Evolutionary conservation across 2,113 vertebrate species (phyloP).

Genomic region (Lethenteron camtschaticum): DNA sequence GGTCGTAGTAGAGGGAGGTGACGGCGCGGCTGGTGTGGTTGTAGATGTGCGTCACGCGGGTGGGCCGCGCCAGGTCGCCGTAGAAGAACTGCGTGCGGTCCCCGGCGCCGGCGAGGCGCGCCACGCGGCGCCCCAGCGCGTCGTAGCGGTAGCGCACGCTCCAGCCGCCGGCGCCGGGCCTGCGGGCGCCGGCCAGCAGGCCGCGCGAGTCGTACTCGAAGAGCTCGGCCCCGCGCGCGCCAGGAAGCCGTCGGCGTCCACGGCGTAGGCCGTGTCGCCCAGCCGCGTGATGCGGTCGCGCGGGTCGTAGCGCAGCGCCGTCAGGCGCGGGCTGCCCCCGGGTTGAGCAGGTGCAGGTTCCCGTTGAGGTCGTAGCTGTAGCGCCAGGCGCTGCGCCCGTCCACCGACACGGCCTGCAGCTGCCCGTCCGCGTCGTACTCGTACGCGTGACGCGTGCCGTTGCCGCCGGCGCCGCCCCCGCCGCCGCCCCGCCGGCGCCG

Average conservation of each 20-base stretch:
- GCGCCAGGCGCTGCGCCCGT: slow-evolving; percentile 86
- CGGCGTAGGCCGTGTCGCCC: slow-evolving; percentile 72
- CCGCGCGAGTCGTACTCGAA: slow-evolving; percentile 88
- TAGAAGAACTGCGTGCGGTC: slow-evolving; percentile 90
- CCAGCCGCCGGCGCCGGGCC: slow-evolving; percentile 27
- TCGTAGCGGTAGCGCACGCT: slow-evolving; percentile 69
- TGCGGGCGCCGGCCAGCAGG: slow-evolving; percentile 46
- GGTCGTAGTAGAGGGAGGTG: slow-evolving; percentile 94
- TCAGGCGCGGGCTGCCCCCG: slow-evolving; percentile 70
- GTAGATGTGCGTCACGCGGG: slow-evolving; percentile 80
- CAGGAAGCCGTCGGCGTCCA: slow-evolving; percentile 87
- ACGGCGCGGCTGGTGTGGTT: slow-evolving; percentile 79
- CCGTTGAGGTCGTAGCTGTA: slow-evolving; percentile 96
- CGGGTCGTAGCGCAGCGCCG: slow-evolving; percentile 76
- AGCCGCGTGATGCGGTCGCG: slow-evolving; percentile 81
- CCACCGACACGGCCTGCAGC: slow-evolving; percentile 71
- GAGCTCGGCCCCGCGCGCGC: slow-evolving; percentile 54
- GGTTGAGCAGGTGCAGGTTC: slow-evolving; percentile 88
- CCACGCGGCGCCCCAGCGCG: slow-evolving; percentile 69
- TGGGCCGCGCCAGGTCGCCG: slow-evolving; percentile 71
- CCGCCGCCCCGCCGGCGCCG: slow-evolving; percentile 21
- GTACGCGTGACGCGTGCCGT: slow-evolving; percentile 33
- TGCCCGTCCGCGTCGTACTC: slow-evolving; percentile 65
- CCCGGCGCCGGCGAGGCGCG: slow-evolving; percentile 52
- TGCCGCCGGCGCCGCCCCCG: no score